These are phyloP conservation scores for Platycheirus albimanus DNA, from an alignment of 2,888 invertebrate species.

Conservation along the genomic window DNA sequence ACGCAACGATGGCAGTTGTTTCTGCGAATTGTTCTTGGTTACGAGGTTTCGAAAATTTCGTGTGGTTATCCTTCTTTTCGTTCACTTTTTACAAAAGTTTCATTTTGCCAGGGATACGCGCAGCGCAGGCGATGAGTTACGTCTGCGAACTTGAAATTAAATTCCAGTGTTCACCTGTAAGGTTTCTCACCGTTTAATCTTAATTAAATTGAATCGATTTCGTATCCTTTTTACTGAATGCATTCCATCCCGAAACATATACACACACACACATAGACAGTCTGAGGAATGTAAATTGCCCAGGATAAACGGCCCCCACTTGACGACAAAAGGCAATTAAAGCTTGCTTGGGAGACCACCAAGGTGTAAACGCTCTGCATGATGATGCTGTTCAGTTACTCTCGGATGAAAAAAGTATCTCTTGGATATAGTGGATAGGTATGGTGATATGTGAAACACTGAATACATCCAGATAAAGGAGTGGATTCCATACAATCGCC, in stretches of 20 bases:
- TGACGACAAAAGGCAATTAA: conserved; percentile 72
- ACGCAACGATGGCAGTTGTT: conserved; percentile 4
- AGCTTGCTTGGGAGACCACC: conserved; percentile 55
- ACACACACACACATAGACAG: conserved; percentile 6
- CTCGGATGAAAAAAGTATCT: conserved; percentile 20
- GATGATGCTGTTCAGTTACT: background rate
- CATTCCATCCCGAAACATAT: conserved; percentile 7
- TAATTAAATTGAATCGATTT: conserved; percentile 77
- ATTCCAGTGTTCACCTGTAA: conserved; percentile 76
- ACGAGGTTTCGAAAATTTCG: background rate
- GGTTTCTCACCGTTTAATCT: conserved; percentile 76
- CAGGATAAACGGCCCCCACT: conserved; percentile 55
- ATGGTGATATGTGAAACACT: conserved; percentile 37
- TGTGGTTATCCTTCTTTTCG: conserved; percentile 8
- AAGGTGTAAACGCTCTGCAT: conserved; percentile 24
- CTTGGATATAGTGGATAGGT: background rate
- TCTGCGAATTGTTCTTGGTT: background rate
- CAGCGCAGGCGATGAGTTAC: conserved; percentile 36
- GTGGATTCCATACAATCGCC: conserved; percentile 44
- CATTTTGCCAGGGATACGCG: conserved; percentile 22
- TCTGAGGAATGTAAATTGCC: conserved; percentile 57
- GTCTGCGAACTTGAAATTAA: conserved; percentile 72
- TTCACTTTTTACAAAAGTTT: conserved; percentile 3
- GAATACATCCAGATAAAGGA: conserved; percentile 38
- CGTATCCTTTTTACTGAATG: conserved; percentile 41